Evolutionary conservation across 2,113 vertebrate species (phyloP), one percentile per base, ranked within the genome.

Genomic region (Progne subis): DNA sequence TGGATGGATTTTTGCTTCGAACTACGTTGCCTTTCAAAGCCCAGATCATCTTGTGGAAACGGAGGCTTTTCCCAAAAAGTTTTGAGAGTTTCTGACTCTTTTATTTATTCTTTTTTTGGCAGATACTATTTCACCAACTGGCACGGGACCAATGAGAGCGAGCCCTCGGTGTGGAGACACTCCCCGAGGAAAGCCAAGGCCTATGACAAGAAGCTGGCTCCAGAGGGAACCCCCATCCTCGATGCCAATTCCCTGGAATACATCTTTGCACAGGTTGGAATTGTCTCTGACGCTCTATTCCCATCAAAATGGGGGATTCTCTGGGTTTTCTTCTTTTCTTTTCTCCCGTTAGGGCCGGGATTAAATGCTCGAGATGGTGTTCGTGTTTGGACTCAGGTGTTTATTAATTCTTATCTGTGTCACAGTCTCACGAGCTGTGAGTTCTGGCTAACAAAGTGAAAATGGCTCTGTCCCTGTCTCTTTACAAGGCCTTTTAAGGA

Each of bases 81-180:
- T 32, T 43, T 61, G 15, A 4, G 47, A 21, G 46, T 32, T 72
- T 23, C 7, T 94, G 43, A 9, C 13, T 74, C 19, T 59, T 34
- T 81, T 37, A 37, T 90, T 78, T 93, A 37, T 87, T 65, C 76
- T 93, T 79, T 68, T 88, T 79, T 92, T 78, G 10, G 13, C 94
- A 99, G 99, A 74, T 99, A 98, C 89, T 99, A 99, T 96, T 99
- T 99, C 91, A 98, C 98, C 89, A 99, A 99, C 96, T 99, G 99
- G 99, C 99, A 99, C 7, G 99, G 99, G 18, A 99, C 99, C 43
- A 99, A 98, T 17, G 99, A 99, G 88, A 98, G 91, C 0, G 99
- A 99, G 74, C 98, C 98, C 81, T 98, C 98, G 1, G 99, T 99
- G 71, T 99, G 99, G 99, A 98, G 99, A 31, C 98, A 99, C 96